Evolutionary conservation across 2,113 vertebrate genomes (phyloP).

Genomic region (Myiozetetes cayanensis): DNA sequence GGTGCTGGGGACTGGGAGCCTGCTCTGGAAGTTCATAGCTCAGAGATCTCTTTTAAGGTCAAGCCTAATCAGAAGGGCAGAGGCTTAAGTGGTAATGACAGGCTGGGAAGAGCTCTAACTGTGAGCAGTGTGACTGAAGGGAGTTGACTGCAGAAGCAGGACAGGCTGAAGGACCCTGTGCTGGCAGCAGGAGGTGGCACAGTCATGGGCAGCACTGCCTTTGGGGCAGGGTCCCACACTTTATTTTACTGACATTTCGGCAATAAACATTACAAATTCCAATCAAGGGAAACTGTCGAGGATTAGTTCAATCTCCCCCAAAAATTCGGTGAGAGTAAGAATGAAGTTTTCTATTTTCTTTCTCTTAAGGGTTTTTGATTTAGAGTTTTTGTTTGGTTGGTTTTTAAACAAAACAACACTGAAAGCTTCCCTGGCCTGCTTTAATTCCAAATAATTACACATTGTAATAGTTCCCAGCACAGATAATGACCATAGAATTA

Average conservation of each 20-base stretch:
- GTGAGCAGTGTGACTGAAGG: neutral
- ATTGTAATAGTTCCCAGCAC: neutral
- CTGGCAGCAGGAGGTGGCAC: accelerated
- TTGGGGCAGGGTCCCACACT: neutral
- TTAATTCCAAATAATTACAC: neutral
- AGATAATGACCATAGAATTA: neutral
- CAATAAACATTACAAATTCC: neutral
- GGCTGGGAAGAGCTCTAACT: neutral
- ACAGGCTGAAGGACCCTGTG: neutral
- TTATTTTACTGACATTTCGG: neutral
- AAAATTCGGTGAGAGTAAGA: neutral
- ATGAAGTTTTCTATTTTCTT: neutral
- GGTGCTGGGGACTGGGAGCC: neutral
- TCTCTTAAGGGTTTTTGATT: neutral
- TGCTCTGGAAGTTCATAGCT: neutral
- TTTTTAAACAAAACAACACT: neutral
- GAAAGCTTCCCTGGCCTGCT: neutral
- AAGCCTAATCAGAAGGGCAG: neutral
- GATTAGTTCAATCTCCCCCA: neutral
- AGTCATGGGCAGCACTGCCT: accelerated
- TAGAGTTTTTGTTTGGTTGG: neutral
- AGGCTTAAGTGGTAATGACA: neutral
- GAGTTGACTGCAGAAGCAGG: neutral
- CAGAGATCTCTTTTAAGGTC: neutral
- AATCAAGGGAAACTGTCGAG: neutral